Evolutionary conservation across 2,888 invertebrate genomes (phyloP).

Genomic region (Scaptomyza caliginosa): DNA sequence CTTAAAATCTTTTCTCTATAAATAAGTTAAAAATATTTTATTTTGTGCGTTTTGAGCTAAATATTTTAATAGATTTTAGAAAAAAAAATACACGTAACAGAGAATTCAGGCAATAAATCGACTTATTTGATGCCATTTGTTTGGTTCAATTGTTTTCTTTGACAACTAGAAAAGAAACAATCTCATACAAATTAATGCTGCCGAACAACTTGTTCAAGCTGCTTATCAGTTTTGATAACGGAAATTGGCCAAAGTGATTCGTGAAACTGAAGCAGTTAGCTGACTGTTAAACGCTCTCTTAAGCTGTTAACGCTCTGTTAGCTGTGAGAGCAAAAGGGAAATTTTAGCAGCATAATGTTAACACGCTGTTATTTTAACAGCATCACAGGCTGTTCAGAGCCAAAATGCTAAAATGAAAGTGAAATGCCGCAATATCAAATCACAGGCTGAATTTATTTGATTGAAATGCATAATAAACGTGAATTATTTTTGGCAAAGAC

Average conservation of each 20-base stretch:
- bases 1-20: neutral
- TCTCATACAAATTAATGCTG: conserved; percentile 9
- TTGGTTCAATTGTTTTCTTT: neutral
- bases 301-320: conserved; percentile 43
- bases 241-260: conserved; percentile 17
- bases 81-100: too few relatives aligned
- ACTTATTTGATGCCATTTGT: conserved; percentile 10
- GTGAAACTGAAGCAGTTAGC: neutral
- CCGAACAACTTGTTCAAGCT: conserved; percentile 15
- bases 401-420: conserved; percentile 31
- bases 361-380: neutral
- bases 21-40: too few relatives aligned
- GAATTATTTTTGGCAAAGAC: conserved; percentile 6
- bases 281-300: conserved; percentile 49
- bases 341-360: conserved; percentile 46
- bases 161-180: neutral
- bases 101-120: neutral
- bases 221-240: conserved; percentile 47
- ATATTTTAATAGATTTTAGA: too few relatives aligned
- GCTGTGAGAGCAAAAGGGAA: conserved; percentile 31
- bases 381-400: neutral
- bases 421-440: conserved; percentile 18
- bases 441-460: conserved; percentile 26
- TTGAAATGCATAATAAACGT: conserved; percentile 38
- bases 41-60: too few relatives aligned